Evolutionary conservation across 2,797 vertebrate species (phyloP).

Genomic region (Sciaenops ocellatus): DNA sequence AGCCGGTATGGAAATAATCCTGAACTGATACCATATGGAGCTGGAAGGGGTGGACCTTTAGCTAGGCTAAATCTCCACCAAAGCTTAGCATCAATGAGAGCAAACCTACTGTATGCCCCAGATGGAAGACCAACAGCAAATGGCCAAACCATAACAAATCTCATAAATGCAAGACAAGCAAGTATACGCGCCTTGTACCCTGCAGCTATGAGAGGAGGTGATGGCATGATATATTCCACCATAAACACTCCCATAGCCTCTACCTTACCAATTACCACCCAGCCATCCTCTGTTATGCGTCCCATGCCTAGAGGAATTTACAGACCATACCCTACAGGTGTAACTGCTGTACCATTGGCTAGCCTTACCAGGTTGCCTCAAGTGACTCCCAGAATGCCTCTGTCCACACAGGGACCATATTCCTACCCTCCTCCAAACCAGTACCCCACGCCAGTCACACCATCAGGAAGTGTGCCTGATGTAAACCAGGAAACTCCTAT

Average conservation of each 20-base stretch:
- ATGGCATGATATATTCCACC: conserved; percentile 99
- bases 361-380: conserved; percentile 94
- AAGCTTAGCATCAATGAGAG: conserved; percentile 89
- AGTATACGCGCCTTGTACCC: conserved; percentile 93
- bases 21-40: conserved; percentile 90
- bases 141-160: conserved; percentile 89
- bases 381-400: conserved; percentile 90
- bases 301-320: conserved; percentile 93
- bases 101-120: conserved; percentile 90
- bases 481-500: conserved; percentile 90
- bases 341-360: conserved; percentile 93
- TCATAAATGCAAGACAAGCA: conserved; percentile 90
- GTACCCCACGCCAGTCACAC: conserved; percentile 80
- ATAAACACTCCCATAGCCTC: conserved; percentile 99
- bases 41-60: conserved; percentile 83
- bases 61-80: conserved; percentile 87
- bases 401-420: conserved; percentile 89
- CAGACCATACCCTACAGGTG: conserved; percentile 89
- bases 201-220: conserved; percentile 92
- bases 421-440: conserved; percentile 88
- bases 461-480: conserved; percentile 72
- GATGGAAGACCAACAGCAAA: conserved; percentile 87
- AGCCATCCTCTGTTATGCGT: conserved; percentile 92
- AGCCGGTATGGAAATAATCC: conserved; percentile 88
- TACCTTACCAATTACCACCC: conserved; percentile 98